phyloP scores from a whole-genome alignment of 2,797 vertebrate species.

The Trematomus bernacchii region DNA sequence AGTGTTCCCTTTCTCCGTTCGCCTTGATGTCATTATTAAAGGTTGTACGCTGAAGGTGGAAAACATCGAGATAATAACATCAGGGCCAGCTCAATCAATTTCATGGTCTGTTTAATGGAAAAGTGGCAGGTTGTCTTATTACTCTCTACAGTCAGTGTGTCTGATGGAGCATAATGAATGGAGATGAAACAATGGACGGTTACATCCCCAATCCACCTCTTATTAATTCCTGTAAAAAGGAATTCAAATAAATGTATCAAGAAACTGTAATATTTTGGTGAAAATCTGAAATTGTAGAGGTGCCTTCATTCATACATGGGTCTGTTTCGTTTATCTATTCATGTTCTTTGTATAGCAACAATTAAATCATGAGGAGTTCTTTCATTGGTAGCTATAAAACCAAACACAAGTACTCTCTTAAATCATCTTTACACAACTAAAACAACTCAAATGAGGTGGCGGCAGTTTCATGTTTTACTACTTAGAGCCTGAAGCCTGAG shows the following conservation, averaged over 20 bases:
- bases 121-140: slow-evolving; percentile 59
- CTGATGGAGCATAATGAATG: slow-evolving; percentile 56
- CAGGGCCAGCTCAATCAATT: slow-evolving; percentile 55
- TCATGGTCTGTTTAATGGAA: slow-evolving; percentile 64
- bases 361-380: not conserved
- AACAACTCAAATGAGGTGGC: not conserved
- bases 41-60: slow-evolving; percentile 35
- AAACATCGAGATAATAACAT: slow-evolving; percentile 56
- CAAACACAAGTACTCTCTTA: not conserved
- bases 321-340: not conserved
- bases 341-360: too few species aligned
- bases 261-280: not conserved
- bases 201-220: slow-evolving; percentile 28
- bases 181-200: slow-evolving; percentile 46
- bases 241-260: slow-evolving; percentile 23
- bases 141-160: slow-evolving; percentile 51
- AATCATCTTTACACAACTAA: not conserved
- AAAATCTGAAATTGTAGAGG: not conserved
- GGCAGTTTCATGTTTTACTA: not conserved
- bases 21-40: slow-evolving; percentile 42
- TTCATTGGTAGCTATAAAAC: not conserved
- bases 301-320: not conserved
- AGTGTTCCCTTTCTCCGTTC: slow-evolving; percentile 9
- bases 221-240: slow-evolving; percentile 42
- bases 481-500: not conserved